Evolutionary conservation across 2,797 vertebrate species (phyloP), one percentile per base, ranked within the genome.

Genomic region (Chaenodraco wilsoni): DNA sequence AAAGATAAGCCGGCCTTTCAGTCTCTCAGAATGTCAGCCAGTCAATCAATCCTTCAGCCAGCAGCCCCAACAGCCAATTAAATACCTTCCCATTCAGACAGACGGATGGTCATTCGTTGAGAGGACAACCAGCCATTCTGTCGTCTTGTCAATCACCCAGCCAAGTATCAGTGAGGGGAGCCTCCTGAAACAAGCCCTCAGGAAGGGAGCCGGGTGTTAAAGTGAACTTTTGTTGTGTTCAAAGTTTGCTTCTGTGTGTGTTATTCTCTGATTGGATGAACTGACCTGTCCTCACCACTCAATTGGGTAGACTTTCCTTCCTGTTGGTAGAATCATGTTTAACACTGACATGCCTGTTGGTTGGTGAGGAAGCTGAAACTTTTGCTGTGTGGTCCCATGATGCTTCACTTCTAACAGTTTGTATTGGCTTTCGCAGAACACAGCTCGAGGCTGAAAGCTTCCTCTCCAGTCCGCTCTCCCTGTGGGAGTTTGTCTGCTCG

Each of bases 401-500:
- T 61, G 78, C 51, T 69, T 44, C 33, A n/a, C 43, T 78, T 63
- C 43, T 15, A 40, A 63, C 65, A 63, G 65, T 58, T 69, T 63
- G 37, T 33, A 31, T 10, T 21, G 41, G 48, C 45, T 40, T 61
- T 60, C 33, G 67, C 62, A 64, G 19, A 76, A 51, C 65, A 71
- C 41, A 67, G 23, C 9, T 6, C 66, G 54, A 12, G 56, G 54
- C 45, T 69, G 52, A 79, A 67, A 68, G 52, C 77, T 37, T 77
- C 62, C 52, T 74, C 52, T 56, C 46, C 68, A 71, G 49, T 71
- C 50, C 19, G 45, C 55, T 65, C 2, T 31, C 41, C 64, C 56
- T 23, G 23, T 51, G 74, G 85, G 70, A 81, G 13, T 55, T 15
- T 76, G 59, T 71, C 16, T 66, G 63, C 50, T 31, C 41, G 60